These are phyloP conservation scores for Oryzaephilus surinamensis DNA, from an alignment of 1,140 invertebrate species.

Conservation along the genomic window DNA sequence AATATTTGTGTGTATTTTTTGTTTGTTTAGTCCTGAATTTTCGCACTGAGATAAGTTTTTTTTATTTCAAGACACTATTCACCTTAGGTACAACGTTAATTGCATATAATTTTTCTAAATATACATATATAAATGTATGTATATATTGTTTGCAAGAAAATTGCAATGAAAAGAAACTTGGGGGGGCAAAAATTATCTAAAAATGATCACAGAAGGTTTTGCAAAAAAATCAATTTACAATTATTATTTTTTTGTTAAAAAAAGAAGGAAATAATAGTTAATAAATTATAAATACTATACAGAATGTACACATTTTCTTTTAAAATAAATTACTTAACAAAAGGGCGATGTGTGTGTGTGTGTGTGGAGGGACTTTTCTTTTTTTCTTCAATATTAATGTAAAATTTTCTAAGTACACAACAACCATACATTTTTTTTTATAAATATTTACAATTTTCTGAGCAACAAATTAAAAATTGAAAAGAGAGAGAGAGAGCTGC, in stretches of 20 bases:
- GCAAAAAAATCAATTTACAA: constrained; percentile 10
- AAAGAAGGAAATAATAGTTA: no score
- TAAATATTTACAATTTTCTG: constrained; percentile 18
- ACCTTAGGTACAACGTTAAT: constrained; percentile 27
- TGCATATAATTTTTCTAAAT: constrained; percentile 22
- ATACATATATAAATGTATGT: no score
- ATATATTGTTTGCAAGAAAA: constrained; percentile 27
- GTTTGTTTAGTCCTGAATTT: constrained; percentile 27
- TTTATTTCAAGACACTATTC: constrained; percentile 28
- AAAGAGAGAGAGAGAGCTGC: constrained; percentile 18
- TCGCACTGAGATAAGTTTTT: constrained; percentile 24
- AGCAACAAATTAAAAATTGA: constrained; percentile 7
- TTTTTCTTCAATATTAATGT: constrained; percentile 4
- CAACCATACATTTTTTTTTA: not conserved
- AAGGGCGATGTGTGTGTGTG: constrained; percentile 1
- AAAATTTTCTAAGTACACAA: not conserved
- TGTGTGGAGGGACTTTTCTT: not conserved
- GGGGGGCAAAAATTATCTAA: constrained; percentile 6
- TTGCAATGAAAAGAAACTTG: constrained; percentile 7
- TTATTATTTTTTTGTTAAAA: constrained; percentile 17
- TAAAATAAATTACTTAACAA: constrained; percentile 20
- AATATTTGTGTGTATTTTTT: constrained; percentile 6
- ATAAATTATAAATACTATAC: constrained; percentile 38
- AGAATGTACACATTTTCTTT: constrained; percentile 36
- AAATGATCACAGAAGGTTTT: constrained; percentile 12